Percentiles rank a stretch among this genome's conserved stretches.
phyloP scores from a whole-genome alignment of 2,113 vertebrate genomes.

The Rhinolophus ferrumequinum region DNA sequence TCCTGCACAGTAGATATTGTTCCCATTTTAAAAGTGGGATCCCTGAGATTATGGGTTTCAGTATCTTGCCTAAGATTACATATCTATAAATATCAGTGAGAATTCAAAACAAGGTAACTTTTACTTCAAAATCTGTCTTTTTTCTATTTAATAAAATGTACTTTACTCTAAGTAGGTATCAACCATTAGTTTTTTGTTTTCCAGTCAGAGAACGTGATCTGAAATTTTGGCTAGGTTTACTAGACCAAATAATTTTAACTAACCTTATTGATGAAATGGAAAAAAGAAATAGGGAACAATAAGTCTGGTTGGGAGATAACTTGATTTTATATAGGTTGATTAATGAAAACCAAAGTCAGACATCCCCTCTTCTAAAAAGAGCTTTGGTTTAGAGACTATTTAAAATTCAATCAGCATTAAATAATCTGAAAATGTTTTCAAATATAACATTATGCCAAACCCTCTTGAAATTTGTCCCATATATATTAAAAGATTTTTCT shows the following conservation, averaged over 20 bases:
- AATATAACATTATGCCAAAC: neutral
- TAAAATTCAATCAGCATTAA: neutral
- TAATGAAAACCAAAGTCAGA: neutral
- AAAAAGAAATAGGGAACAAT: conserved; percentile 33
- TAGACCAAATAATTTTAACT: neutral
- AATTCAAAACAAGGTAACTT: neutral
- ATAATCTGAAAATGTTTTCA: neutral
- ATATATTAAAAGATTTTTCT: neutral
- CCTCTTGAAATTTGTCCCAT: neutral
- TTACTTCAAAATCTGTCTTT: neutral
- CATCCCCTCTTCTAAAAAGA: neutral
- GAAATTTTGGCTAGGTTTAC: neutral
- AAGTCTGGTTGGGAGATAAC: neutral
- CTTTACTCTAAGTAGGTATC: neutral
- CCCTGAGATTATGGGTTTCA: neutral
- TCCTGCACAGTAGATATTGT: fast-evolving
- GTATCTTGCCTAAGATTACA: neutral
- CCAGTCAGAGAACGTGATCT: neutral
- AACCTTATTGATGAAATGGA: neutral
- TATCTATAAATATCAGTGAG: neutral
- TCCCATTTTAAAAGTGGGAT: neutral
- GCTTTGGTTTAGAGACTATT: neutral
- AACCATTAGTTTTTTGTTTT: neutral
- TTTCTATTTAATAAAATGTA: neutral
- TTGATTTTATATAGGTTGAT: conserved; percentile 9